A percentile compares a stretch with the other conserved stretches of the same genome.
phyloP scores from a whole-genome alignment of 2,113 vertebrate species.

The Chlamydotis undulata region DNA sequence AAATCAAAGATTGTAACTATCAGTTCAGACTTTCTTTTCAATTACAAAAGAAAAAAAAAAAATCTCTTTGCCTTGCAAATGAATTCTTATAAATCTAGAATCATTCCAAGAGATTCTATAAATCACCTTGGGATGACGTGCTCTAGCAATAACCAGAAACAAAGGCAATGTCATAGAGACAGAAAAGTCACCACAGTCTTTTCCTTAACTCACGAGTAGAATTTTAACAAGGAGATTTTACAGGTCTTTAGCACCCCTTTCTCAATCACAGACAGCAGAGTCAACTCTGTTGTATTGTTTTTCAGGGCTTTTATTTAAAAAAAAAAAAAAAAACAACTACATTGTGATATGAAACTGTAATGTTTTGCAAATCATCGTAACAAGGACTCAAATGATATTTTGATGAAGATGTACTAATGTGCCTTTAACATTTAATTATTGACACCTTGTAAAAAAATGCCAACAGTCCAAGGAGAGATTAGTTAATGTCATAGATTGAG shows the following conservation, averaged over 20 bases:
- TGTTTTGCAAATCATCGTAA: background rate
- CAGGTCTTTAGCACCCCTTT: background rate
- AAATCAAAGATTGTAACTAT: background rate
- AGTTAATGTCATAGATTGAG: background rate
- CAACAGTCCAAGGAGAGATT: background rate
- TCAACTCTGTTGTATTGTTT: background rate
- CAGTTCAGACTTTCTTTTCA: background rate
- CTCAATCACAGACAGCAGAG: background rate
- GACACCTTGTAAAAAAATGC: background rate
- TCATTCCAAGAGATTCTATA: background rate
- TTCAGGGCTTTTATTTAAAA: background rate
- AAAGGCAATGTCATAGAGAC: background rate
- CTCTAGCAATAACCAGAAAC: conserved; percentile 11
- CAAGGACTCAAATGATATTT: background rate
- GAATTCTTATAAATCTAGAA: conserved; percentile 14
- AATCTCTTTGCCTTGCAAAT: background rate
- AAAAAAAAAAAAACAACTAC: background rate
- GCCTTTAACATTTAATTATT: background rate
- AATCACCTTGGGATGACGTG: background rate
- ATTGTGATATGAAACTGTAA: background rate
- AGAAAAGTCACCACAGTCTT: conserved; percentile 1
- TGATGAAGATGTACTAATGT: background rate
- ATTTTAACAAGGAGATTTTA: conserved; percentile 16
- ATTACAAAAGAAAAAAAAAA: background rate
- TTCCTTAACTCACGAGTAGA: background rate